These are phyloP conservation scores for Tolypeutes matacus DNA, from an alignment of 2,797 vertebrate genomes.

Conservation along the genomic window DNA sequence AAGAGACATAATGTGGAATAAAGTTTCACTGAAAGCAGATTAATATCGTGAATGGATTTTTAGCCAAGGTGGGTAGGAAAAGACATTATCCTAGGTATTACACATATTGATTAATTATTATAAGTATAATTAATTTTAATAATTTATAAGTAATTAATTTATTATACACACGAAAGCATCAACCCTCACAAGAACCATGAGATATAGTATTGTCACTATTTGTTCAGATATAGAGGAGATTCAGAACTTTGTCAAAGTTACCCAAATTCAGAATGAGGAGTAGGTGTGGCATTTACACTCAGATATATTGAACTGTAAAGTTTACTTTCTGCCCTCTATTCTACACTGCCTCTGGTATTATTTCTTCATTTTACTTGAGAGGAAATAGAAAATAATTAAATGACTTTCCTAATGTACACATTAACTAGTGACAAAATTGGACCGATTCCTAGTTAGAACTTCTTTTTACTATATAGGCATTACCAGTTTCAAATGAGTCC, in stretches of 20 bases:
- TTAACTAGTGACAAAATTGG: background rate
- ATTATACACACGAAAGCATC: background rate
- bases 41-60: background rate
- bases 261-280: background rate
- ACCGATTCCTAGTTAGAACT: background rate
- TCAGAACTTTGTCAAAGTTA: background rate
- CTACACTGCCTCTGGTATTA: background rate
- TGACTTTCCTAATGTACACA: background rate
- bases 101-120: too few species aligned
- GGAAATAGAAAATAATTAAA: background rate
- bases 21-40: background rate
- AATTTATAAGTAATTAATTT: too few species aligned
- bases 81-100: background rate
- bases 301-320: background rate
- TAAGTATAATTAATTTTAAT: too few species aligned
- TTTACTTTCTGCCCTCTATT: background rate
- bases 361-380: background rate
- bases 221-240: background rate
- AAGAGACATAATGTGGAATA: background rate
- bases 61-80: background rate
- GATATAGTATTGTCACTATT: background rate
- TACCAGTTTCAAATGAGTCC: background rate
- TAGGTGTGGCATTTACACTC: background rate
- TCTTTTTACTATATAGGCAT: background rate
- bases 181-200: background rate